A percentile compares a stretch with the other conserved stretches of the same genome.
Evolutionary conservation across 2,888 invertebrate genomes (phyloP).

Genomic region (Notocelia uddmanniana): DNA sequence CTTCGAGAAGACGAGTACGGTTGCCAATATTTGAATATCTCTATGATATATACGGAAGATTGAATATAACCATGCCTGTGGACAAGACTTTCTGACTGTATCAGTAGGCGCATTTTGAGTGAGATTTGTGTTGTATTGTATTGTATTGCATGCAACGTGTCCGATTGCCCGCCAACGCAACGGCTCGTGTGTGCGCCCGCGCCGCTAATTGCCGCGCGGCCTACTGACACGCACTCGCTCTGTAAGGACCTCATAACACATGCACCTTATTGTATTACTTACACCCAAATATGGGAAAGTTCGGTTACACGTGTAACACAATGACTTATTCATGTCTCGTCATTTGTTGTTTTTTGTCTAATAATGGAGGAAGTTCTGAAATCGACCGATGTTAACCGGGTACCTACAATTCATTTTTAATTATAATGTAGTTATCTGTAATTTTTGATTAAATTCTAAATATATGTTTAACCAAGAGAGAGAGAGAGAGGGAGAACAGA

Average conservation of each 20-base stretch:
- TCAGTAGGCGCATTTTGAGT: background rate
- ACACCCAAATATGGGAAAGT: background rate
- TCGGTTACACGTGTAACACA: background rate
- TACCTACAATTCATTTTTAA: too few relatives aligned
- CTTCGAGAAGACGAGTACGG: too few relatives aligned
- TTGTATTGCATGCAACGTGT: background rate
- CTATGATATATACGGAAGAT: too few relatives aligned
- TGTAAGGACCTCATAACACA: constrained; percentile 5
- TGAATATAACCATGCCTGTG: too few relatives aligned
- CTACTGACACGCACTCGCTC: constrained; percentile 3
- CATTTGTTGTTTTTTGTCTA: background rate
- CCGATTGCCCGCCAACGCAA: background rate
- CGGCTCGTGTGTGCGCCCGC: constrained; percentile 2
- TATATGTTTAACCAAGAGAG: too few relatives aligned
- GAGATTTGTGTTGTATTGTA: background rate
- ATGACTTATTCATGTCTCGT: background rate
- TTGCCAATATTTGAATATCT: too few relatives aligned
- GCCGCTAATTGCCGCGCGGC: constrained; percentile 7
- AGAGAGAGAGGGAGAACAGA: too few relatives aligned
- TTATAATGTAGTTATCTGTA: too few relatives aligned
- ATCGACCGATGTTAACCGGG: too few relatives aligned
- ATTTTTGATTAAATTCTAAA: too few relatives aligned
- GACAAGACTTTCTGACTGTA: background rate
- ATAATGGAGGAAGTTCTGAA: background rate
- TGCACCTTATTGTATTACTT: background rate